Percentiles rank a stretch among this genome's conserved stretches.
phyloP scores from a whole-genome alignment of 2,113 vertebrate species.

The Oreocharis arfaki region DNA sequence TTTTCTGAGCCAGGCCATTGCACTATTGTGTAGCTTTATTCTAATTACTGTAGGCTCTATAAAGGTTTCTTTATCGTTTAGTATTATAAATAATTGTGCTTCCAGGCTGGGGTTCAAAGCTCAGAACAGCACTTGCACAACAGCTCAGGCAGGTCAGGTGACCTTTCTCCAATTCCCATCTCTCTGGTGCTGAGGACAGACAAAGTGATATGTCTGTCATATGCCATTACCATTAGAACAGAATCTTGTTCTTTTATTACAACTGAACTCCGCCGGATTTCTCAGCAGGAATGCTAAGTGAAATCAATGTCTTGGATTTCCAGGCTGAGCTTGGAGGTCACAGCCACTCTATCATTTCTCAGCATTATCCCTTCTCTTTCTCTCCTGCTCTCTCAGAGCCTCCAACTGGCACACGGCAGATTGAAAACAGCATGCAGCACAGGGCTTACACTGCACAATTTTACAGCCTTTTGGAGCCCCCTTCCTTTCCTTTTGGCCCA shows the following conservation, averaged over 20 bases:
- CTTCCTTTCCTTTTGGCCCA: constrained; percentile 39
- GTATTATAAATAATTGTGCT: constrained; percentile 71
- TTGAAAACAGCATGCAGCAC: constrained; percentile 83
- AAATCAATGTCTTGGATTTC: constrained; percentile 85
- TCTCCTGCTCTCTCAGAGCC: constrained; percentile 59
- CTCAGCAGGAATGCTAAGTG: constrained; percentile 79
- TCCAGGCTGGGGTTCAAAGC: constrained; percentile 70
- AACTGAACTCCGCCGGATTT: constrained; percentile 79
- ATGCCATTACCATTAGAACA: constrained; percentile 82
- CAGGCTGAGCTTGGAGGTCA: constrained; percentile 81
- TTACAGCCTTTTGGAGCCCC: constrained; percentile 76
- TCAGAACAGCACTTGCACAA: constrained; percentile 46
- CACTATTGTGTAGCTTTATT: constrained; percentile 37
- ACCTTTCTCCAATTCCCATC: constrained; percentile 66
- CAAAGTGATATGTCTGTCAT: constrained; percentile 81
- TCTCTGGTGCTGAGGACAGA: constrained; percentile 71
- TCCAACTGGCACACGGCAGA: constrained; percentile 83
- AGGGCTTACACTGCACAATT: constrained; percentile 75
- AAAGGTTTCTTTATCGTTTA: constrained; percentile 66
- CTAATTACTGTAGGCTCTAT: constrained; percentile 59
- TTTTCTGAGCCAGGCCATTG: neutral
- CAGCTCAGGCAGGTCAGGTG: constrained; percentile 70
- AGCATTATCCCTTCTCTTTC: constrained; percentile 71
- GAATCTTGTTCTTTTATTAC: constrained; percentile 84
- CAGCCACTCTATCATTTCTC: constrained; percentile 80